Conservation (phyloP, 2,888 invertebrate genomes). For the Caenorhabditis sp. region DNA sequence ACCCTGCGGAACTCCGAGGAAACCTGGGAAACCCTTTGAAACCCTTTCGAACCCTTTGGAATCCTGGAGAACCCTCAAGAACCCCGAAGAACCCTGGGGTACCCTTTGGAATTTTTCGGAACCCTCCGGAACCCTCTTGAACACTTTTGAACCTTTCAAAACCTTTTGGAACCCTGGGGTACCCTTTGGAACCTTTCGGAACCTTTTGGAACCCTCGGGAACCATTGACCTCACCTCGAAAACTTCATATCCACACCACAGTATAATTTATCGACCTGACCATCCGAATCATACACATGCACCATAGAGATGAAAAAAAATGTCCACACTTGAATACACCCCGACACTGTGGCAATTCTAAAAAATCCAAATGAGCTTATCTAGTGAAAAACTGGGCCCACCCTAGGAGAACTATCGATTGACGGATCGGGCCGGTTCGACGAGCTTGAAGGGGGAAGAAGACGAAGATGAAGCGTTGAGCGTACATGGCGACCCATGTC, state of each 20-base stretch:
- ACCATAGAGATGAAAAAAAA: constrained; percentile 42
- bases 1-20: too few species aligned
- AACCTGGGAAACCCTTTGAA: too few species aligned
- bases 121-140: too few species aligned
- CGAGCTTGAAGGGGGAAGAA: constrained; percentile 25
- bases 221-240: constrained; percentile 4
- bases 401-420: neutral
- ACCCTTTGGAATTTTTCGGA: too few species aligned
- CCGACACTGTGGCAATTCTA: constrained; percentile 25
- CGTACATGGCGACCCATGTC: constrained; percentile 53
- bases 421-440: neutral
- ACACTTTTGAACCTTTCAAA: too few species aligned
- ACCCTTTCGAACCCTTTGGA: too few species aligned
- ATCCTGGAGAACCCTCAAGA: too few species aligned
- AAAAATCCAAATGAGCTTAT: constrained; percentile 1
- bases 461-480: constrained; percentile 30
- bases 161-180: too few species aligned
- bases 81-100: too few species aligned
- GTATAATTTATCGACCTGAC: constrained; percentile 35
- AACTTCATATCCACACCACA: constrained; percentile 38
- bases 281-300: constrained; percentile 17
- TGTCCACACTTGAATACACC: constrained; percentile 46
- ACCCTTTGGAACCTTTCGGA: too few species aligned
- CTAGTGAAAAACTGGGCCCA: too few species aligned
- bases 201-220: too few species aligned